phyloP scores from a whole-genome alignment of 2,888 invertebrate species.

The Morinoia aosen region DNA sequence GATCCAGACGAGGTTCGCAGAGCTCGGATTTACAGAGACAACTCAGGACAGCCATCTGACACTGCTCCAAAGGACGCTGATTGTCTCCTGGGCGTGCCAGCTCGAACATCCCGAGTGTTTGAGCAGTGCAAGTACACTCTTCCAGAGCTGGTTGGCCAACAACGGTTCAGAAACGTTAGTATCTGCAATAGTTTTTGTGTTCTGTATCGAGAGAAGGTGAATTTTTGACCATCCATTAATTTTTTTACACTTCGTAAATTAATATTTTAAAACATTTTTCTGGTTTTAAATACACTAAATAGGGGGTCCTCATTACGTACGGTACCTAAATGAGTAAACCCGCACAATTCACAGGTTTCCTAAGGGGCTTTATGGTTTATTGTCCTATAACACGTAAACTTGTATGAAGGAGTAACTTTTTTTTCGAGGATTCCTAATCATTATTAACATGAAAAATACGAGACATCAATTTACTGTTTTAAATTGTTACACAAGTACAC shows the following conservation, averaged over 20 bases:
- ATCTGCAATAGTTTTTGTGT: background rate
- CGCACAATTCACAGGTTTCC: too few species aligned
- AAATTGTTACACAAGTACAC: too few species aligned
- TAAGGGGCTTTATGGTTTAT: too few species aligned
- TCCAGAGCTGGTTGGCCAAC: slow-evolving; percentile 81
- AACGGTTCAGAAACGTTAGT: slow-evolving; percentile 73
- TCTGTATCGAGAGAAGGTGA: background rate
- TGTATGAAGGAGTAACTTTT: too few species aligned
- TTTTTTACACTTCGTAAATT: background rate
- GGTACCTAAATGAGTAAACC: too few species aligned
- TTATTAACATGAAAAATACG: too few species aligned
- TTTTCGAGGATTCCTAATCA: too few species aligned
- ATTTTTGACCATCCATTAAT: background rate
- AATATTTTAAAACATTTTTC: background rate
- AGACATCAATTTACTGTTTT: too few species aligned
- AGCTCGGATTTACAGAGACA: slow-evolving; percentile 80
- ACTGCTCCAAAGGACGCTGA: slow-evolving; percentile 80
- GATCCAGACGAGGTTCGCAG: slow-evolving; percentile 78
- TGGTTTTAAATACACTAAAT: background rate
- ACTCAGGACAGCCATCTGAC: slow-evolving; percentile 79
- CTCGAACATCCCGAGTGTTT: slow-evolving; percentile 83
- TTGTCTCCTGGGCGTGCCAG: slow-evolving; percentile 82
- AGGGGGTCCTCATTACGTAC: background rate
- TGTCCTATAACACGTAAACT: too few species aligned
- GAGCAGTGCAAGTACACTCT: slow-evolving; percentile 80